Evolutionary conservation across 2,113 vertebrate species (phyloP).

Genomic region (Sula dactylatra): DNA sequence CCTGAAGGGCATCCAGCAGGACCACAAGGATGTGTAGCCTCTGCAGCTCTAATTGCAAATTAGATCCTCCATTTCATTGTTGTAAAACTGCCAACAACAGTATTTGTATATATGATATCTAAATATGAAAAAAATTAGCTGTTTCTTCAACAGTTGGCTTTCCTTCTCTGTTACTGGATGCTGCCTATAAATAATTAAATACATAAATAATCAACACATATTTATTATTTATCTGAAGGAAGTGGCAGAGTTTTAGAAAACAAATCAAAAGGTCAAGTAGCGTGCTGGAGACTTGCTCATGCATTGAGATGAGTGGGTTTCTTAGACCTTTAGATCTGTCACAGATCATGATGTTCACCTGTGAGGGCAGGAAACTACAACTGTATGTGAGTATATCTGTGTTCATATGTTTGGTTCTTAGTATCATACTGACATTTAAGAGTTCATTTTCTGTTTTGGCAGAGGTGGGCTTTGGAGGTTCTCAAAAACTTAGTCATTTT

Average conservation of each 20-base stretch:
- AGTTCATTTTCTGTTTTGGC: neutral
- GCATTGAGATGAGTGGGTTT: neutral
- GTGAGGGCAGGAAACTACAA: neutral
- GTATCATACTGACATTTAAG: neutral
- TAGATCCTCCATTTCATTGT: neutral
- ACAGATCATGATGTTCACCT: neutral
- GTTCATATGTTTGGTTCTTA: neutral
- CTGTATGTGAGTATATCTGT: neutral
- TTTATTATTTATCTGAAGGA: neutral
- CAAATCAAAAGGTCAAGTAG: neutral
- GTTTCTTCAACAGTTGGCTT: neutral
- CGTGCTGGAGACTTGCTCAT: neutral
- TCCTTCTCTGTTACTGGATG: neutral
- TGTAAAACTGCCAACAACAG: neutral
- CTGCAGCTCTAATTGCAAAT: neutral
- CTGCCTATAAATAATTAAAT: neutral
- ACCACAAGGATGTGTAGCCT: neutral
- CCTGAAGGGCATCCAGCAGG: neutral
- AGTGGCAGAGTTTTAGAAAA: neutral
- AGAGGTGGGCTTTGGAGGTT: neutral
- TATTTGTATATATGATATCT: neutral
- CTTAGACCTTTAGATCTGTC: neutral
- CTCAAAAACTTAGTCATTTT: neutral
- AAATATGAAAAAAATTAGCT: neutral
- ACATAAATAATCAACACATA: neutral